Percentiles rank a stretch among this genome's conserved stretches.
phyloP scores from a whole-genome alignment of 37 sponge, comb jelly and placozoan genomes.

The Amphimedon queenslandica region DNA sequence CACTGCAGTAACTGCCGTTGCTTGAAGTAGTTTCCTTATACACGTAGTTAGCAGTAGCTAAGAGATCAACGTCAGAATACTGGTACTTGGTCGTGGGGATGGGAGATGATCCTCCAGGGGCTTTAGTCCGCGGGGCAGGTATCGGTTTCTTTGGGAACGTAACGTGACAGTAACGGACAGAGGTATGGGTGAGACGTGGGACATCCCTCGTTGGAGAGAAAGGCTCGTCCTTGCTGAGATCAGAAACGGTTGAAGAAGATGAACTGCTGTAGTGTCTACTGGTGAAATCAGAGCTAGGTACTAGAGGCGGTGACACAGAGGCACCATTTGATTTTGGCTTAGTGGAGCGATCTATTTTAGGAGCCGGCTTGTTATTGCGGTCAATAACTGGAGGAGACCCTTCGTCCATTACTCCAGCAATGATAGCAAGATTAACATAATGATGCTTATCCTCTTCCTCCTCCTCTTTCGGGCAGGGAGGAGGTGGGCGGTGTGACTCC shows the following conservation, averaged over 20 bases:
- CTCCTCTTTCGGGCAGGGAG: neutral
- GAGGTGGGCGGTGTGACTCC: neutral
- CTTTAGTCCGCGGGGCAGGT: neutral
- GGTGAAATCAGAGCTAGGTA: neutral
- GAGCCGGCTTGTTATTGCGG: neutral
- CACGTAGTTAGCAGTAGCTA: no score
- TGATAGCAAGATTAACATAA: no score
- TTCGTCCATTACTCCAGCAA: neutral
- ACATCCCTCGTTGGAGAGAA: neutral
- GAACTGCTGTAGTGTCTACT: neutral
- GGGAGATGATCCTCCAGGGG: neutral
- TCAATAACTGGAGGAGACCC: neutral
- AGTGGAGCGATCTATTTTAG: conserved; percentile 8
- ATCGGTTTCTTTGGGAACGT: neutral
- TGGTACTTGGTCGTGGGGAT: neutral
- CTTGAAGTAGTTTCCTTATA: no score
- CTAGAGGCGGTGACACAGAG: neutral
- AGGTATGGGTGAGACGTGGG: neutral
- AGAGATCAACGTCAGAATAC: neutral
- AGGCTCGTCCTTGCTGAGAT: neutral
- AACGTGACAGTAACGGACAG: neutral
- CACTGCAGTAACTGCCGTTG: no score
- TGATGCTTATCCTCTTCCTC: no score
- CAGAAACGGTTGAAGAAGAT: no score
- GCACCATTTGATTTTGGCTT: neutral